Conservation (phyloP, 1,140 invertebrate species). For the Wasmannia auropunctata region DNA sequence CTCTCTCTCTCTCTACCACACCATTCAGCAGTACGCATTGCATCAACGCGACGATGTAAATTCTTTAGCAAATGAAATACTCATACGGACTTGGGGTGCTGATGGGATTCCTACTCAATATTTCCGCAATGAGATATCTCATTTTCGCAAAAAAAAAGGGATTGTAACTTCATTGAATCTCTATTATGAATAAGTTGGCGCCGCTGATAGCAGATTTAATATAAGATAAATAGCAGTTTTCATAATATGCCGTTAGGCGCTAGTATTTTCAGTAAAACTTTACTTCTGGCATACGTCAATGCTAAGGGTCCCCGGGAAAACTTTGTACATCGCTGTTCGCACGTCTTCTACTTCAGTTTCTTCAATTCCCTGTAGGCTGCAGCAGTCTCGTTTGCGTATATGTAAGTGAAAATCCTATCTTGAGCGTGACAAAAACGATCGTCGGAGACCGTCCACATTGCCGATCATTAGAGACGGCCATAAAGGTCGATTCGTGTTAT, state of each 20-base stretch:
- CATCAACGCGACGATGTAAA: conserved; percentile 31
- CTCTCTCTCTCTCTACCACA: conserved; percentile 8
- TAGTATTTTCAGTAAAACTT: background rate
- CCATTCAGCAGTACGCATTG: background rate
- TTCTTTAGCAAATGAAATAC: conserved; percentile 51
- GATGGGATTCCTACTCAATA: conserved; percentile 4
- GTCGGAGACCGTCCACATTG: conserved; percentile 60
- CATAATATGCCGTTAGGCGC: background rate
- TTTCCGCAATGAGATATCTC: background rate
- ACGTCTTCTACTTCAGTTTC: background rate
- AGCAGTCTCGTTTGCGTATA: conserved; percentile 65
- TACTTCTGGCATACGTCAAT: background rate
- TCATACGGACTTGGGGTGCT: background rate
- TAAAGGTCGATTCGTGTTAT: conserved; percentile 72
- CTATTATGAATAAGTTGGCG: background rate
- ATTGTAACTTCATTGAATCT: background rate
- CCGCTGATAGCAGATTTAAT: background rate
- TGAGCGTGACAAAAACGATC: conserved; percentile 60
- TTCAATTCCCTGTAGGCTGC: background rate
- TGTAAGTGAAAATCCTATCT: conserved; percentile 68
- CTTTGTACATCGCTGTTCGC: conserved; percentile 2
- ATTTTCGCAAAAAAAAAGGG: background rate
- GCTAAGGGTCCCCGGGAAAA: background rate
- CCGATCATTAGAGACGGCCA: conserved; percentile 70
- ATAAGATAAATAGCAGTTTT: background rate